Percentiles rank a stretch among this genome's conserved stretches.
Conservation (phyloP, 2,888 invertebrate species). For the Hemistola chrysoprasaria region DNA sequence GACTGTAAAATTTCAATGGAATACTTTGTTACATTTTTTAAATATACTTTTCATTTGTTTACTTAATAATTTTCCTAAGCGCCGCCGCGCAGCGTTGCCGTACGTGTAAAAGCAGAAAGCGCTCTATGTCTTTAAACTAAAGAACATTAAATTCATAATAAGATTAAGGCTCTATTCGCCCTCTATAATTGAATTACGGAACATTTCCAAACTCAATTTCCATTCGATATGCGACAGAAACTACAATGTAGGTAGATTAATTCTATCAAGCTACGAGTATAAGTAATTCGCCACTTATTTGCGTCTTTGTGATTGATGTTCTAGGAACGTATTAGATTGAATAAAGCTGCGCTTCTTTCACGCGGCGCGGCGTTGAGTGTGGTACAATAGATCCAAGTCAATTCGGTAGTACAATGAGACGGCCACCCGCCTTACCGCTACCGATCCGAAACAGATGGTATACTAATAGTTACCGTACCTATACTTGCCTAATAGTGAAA, state of each 20-base stretch:
- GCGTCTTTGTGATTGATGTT: slow-evolving; percentile 60
- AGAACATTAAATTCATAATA: too few species aligned
- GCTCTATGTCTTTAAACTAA: too few species aligned
- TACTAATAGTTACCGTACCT: not conserved
- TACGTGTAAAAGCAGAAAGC: too few species aligned
- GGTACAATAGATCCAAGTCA: slow-evolving; percentile 60
- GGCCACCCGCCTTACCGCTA: slow-evolving; percentile 16
- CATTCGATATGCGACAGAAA: slow-evolving; percentile 14
- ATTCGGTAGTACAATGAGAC: slow-evolving; percentile 69
- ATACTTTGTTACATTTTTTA: too few species aligned
- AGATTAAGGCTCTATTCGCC: not conserved
- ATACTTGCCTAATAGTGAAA: slow-evolving; percentile 7
- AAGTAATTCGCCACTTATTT: slow-evolving; percentile 43
- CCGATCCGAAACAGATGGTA: not conserved
- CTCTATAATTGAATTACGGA: slow-evolving; percentile 14
- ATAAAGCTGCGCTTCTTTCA: slow-evolving; percentile 66
- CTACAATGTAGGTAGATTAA: slow-evolving; percentile 20
- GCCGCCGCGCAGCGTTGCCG: too few species aligned
- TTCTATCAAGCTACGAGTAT: slow-evolving; percentile 42
- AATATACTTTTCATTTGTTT: too few species aligned
- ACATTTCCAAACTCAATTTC: slow-evolving; percentile 18
- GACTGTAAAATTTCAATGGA: too few species aligned
- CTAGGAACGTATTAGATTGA: slow-evolving; percentile 57
- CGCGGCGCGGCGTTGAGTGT: slow-evolving; percentile 46
- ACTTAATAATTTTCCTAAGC: too few species aligned